Evolutionary conservation across 2,113 vertebrate genomes (phyloP).

Genomic region (Petrocephalus microphthalmus): DNA sequence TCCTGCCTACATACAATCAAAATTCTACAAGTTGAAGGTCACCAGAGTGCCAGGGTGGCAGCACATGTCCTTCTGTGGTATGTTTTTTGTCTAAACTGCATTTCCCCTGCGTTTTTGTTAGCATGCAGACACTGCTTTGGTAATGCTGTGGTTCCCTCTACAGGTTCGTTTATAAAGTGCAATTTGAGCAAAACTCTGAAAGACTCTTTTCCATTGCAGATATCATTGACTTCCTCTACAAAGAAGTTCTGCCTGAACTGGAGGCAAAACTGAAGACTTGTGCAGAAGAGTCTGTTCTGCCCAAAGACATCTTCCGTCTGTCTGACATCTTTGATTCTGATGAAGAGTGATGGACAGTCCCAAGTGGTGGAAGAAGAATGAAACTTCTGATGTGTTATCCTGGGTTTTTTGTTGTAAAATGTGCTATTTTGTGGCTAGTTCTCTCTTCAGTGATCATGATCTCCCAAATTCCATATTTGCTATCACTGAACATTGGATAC

Average conservation of each 20-base stretch:
- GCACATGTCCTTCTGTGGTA: slow-evolving; percentile 43
- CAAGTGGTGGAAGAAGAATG: slow-evolving; percentile 20
- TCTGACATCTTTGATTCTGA: slow-evolving; percentile 40
- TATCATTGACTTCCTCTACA: slow-evolving; percentile 49
- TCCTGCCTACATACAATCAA: slow-evolving; percentile 42
- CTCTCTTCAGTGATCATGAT: neutral
- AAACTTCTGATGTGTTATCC: neutral
- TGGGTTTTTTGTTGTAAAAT: neutral
- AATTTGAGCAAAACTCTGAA: neutral
- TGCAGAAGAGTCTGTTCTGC: neutral
- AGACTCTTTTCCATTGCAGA: slow-evolving; percentile 37
- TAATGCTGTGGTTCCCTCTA: neutral
- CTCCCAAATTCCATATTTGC: neutral
- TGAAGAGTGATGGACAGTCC: slow-evolving; percentile 10
- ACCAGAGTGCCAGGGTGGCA: slow-evolving; percentile 47
- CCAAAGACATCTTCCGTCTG: slow-evolving; percentile 31
- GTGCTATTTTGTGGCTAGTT: neutral
- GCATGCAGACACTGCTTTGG: neutral
- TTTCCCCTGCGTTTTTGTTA: neutral
- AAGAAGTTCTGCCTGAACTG: slow-evolving; percentile 32
- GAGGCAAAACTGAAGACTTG: slow-evolving; percentile 7
- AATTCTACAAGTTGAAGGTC: slow-evolving; percentile 49
- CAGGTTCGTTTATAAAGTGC: neutral
- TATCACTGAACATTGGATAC: neutral
- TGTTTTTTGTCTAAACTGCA: slow-evolving; percentile 15